These are phyloP conservation scores for Cryptus armator DNA, from an alignment of 2,888 invertebrate genomes.

Conservation along the genomic window DNA sequence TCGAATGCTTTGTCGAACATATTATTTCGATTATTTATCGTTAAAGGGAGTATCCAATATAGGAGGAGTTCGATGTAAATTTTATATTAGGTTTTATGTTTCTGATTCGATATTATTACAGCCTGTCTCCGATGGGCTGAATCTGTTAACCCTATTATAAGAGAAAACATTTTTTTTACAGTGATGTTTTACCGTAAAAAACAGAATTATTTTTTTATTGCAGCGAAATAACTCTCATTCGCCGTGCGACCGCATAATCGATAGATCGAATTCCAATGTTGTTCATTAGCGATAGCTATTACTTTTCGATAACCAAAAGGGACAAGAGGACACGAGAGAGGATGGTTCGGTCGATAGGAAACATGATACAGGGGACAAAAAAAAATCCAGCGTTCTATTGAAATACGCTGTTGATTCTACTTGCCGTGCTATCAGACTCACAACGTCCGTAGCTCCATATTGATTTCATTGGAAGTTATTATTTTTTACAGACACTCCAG, in stretches of 20 bases:
- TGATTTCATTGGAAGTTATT: conserved; percentile 75
- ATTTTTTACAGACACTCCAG: conserved; percentile 45
- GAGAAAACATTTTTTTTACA: too few species aligned
- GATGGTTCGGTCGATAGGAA: background rate
- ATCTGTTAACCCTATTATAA: too few species aligned
- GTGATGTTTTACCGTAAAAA: too few species aligned
- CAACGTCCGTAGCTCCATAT: background rate
- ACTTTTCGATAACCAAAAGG: background rate
- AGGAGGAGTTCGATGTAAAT: background rate
- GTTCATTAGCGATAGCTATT: conserved; percentile 16
- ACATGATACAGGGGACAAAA: background rate
- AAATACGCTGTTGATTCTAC: conserved; percentile 25
- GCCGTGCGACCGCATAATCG: background rate
- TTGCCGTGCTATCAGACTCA: background rate
- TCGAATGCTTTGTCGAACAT: too few species aligned
- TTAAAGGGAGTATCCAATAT: background rate
- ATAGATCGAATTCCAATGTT: conserved; percentile 21
- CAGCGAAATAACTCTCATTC: background rate
- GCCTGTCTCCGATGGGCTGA: too few species aligned
- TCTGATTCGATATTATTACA: too few species aligned
- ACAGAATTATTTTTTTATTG: too few species aligned
- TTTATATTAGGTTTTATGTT: too few species aligned
- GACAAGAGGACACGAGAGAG: background rate
- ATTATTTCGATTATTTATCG: background rate
- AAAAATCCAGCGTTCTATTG: background rate